Percentiles rank a stretch among this genome's conserved stretches.
Conservation (phyloP, 2,113 vertebrate species). For the Malaclemys terrapin region DNA sequence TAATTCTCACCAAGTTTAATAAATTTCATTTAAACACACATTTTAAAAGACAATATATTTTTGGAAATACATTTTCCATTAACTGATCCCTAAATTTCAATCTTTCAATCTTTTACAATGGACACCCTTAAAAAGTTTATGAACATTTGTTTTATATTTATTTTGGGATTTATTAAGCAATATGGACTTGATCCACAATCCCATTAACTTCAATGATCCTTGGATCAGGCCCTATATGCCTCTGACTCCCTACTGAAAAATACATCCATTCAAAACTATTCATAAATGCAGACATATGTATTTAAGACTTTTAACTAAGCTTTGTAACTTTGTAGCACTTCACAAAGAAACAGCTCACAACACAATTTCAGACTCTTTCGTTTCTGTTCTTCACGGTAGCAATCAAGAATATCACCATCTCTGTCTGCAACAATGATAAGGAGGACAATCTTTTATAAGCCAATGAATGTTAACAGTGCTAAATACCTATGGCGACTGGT, state of each 20-base stretch:
- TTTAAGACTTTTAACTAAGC: not conserved
- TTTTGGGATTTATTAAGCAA: not conserved
- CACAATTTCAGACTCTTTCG: not conserved
- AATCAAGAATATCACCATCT: not conserved
- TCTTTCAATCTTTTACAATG: not conserved
- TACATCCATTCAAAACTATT: not conserved
- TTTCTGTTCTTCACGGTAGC: not conserved
- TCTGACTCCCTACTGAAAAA: not conserved
- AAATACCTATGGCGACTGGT: rapidly evolving
- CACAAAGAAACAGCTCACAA: not conserved
- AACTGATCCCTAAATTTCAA: not conserved
- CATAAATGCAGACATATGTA: not conserved
- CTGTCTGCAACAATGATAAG: not conserved
- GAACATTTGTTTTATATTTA: not conserved
- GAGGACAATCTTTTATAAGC: not conserved
- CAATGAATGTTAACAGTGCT: not conserved
- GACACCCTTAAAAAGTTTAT: not conserved
- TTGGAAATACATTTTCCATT: not conserved
- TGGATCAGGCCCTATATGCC: not conserved
- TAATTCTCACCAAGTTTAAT: not conserved
- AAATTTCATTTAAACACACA: not conserved
- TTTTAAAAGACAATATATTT: not conserved
- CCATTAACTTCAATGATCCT: not conserved
- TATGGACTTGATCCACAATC: not conserved
- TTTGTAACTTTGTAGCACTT: not conserved